These are phyloP conservation scores for Thalassarche chlororhynchos DNA, from an alignment of 2,113 vertebrate species.

Conservation along the genomic window DNA sequence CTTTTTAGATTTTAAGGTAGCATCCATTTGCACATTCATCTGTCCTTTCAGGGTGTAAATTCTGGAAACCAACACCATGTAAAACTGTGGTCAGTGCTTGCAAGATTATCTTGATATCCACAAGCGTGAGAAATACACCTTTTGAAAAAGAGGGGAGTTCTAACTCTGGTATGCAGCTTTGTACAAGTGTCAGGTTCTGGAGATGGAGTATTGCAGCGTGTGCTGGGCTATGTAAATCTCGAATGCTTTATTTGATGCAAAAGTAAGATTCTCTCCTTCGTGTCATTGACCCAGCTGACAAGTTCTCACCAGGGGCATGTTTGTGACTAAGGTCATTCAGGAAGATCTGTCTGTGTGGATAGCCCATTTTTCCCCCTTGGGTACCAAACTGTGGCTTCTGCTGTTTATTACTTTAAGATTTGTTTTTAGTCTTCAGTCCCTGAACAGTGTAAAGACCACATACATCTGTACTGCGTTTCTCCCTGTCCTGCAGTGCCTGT, in stretches of 20 bases:
- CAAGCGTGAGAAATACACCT: not conserved
- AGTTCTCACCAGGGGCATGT: not conserved
- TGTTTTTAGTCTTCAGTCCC: not conserved
- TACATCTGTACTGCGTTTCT: rapidly evolving
- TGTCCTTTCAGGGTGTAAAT: not conserved
- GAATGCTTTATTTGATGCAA: not conserved
- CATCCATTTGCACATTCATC: not conserved
- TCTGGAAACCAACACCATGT: not conserved
- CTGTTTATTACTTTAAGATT: not conserved
- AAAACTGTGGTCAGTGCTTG: not conserved
- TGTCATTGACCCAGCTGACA: not conserved
- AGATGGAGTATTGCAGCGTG: not conserved
- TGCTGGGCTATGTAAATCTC: not conserved
- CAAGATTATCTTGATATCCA: not conserved
- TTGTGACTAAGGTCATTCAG: not conserved
- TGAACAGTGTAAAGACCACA: not conserved
- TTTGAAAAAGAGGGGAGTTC: not conserved
- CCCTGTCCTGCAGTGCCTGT: not conserved
- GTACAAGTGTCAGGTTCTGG: not conserved
- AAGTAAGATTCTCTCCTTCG: not conserved
- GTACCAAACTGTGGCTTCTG: not conserved
- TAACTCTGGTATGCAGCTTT: not conserved
- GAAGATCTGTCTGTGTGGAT: not conserved
- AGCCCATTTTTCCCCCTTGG: not conserved
- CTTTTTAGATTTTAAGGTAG: not conserved